phyloP scores from a whole-genome alignment of 2,797 vertebrate genomes.

The Spea hammondii region DNA sequence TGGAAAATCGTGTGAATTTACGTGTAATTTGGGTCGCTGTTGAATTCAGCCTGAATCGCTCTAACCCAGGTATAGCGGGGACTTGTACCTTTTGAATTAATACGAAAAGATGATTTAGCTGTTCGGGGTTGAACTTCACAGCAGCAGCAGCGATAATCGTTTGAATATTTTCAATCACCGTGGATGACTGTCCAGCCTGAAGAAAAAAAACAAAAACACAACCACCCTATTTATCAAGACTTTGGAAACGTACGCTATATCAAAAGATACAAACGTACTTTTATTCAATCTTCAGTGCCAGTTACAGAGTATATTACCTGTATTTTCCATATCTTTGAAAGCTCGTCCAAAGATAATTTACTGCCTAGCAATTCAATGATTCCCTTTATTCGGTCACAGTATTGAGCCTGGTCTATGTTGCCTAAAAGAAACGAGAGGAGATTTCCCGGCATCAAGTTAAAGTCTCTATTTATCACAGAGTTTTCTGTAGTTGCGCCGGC shows the following conservation, averaged over 20 bases:
- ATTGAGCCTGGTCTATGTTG: conserved; percentile 98
- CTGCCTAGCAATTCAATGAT: conserved; percentile 98
- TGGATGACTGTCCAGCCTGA: conserved; percentile 95
- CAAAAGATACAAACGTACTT: not conserved
- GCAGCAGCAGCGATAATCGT: conserved; percentile 97
- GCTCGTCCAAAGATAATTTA: conserved; percentile 94
- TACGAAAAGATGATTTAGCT: conserved; percentile 94
- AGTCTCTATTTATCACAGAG: not conserved
- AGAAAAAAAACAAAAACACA: conserved; percentile 3
- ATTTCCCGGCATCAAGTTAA: too few relatives aligned
- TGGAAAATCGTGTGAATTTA: too few relatives aligned
- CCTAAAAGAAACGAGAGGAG: conserved; percentile 66
- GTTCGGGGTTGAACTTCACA: conserved; percentile 95
- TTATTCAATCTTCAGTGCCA: too few relatives aligned
- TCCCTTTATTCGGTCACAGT: conserved; percentile 98
- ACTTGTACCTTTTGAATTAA: conserved; percentile 91
- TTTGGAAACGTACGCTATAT: too few relatives aligned
- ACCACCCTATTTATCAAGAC: not conserved
- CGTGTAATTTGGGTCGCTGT: too few relatives aligned
- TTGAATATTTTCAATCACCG: conserved; percentile 98
- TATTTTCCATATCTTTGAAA: conserved; percentile 98
- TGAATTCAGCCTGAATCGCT: too few relatives aligned
- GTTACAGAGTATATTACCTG: conserved; percentile 68
- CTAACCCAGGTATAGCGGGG: too few relatives aligned
- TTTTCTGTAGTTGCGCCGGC: not conserved